Evolutionary conservation across 2,797 vertebrate genomes (phyloP).

Genomic region (Avahi laniger): DNA sequence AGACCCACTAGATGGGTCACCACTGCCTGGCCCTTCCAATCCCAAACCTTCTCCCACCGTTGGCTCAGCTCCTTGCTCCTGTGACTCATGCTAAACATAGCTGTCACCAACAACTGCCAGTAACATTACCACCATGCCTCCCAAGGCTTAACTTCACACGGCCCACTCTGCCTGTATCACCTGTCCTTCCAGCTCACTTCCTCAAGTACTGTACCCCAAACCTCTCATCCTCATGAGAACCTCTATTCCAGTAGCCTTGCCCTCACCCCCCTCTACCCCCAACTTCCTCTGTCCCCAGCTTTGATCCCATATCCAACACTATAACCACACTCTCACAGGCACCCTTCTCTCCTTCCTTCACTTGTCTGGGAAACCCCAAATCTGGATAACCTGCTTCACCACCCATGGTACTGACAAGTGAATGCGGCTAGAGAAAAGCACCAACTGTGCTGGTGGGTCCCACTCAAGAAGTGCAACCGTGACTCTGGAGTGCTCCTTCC

Average conservation of each 20-base stretch:
- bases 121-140: accelerated
- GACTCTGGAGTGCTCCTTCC: neutral
- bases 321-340: neutral
- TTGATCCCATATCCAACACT: neutral
- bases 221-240: neutral
- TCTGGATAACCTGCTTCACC: neutral
- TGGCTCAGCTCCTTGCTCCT: neutral
- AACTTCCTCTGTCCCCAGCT: neutral
- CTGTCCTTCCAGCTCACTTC: neutral
- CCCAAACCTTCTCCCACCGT: neutral
- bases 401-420: neutral
- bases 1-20: neutral
- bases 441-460: neutral
- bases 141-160: neutral
- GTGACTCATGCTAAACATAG: neutral
- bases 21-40: neutral
- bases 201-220: neutral
- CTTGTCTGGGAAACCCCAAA: neutral
- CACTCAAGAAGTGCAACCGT: accelerated
- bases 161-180: neutral
- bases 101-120: neutral
- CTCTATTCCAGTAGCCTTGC: neutral
- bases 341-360: neutral
- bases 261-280: neutral
- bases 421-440: neutral